These are phyloP conservation scores for Cassiopea xamachana DNA, from an alignment of 30 jellyfish, hydroid and myxozoan species.

Conservation along the genomic window DNA sequence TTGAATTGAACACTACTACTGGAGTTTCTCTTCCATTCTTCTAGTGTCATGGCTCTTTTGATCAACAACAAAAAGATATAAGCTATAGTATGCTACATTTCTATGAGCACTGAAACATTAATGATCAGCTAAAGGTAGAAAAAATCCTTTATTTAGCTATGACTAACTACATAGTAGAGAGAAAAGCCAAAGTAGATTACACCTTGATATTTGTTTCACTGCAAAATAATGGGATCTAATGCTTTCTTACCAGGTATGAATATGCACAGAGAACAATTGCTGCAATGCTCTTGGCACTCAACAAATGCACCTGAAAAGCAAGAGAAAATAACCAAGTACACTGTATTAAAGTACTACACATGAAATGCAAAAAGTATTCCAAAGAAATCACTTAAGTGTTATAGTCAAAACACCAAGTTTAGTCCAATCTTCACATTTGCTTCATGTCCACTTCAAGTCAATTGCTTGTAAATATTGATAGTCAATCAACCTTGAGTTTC, in stretches of 20 bases:
- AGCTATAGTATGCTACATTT: too few species aligned
- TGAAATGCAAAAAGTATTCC: background rate
- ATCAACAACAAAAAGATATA: too few species aligned
- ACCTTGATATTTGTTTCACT: slow-evolving; percentile 35
- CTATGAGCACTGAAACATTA: too few species aligned
- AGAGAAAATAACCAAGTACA: slow-evolving; percentile 64
- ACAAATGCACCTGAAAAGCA: slow-evolving; percentile 62
- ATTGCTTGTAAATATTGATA: too few species aligned
- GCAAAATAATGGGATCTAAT: slow-evolving; percentile 37
- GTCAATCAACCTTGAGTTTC: too few species aligned
- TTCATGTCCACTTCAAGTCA: background rate
- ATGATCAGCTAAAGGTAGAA: too few species aligned
- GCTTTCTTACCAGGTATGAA: slow-evolving; percentile 54
- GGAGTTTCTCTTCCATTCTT: too few species aligned
- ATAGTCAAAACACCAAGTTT: background rate
- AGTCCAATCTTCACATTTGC: background rate
- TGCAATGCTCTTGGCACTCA: slow-evolving; percentile 53
- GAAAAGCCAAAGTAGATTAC: background rate
- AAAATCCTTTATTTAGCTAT: too few species aligned
- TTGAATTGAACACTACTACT: too few species aligned
- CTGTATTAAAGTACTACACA: background rate
- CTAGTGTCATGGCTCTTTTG: too few species aligned
- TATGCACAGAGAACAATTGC: slow-evolving; percentile 63
- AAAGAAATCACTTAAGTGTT: background rate
- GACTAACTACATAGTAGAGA: background rate